These are phyloP conservation scores for Perdita meconis DNA, from an alignment of 2,888 invertebrate species.

Conservation along the genomic window DNA sequence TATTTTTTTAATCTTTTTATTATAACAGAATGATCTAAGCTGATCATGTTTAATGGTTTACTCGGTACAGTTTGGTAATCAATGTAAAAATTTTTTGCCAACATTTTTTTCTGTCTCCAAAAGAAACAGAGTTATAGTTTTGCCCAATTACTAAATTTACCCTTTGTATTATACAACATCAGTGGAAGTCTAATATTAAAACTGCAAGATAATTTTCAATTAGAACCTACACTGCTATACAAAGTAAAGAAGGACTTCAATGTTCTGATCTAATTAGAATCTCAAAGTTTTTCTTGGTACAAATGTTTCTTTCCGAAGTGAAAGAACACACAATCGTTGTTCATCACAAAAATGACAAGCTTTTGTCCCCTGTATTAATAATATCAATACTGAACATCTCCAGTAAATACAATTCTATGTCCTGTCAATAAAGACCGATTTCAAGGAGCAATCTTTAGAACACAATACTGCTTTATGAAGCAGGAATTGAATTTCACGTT, in stretches of 20 bases:
- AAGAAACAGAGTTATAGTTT: too few species aligned
- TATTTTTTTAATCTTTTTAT: too few species aligned
- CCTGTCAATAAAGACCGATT: background rate
- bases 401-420: background rate
- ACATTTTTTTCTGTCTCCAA: too few species aligned
- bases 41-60: too few species aligned
- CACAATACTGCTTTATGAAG: background rate
- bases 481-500: background rate
- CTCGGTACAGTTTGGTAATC: too few species aligned
- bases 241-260: background rate
- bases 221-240: slow-evolving; percentile 5
- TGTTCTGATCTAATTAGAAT: slow-evolving; percentile 18
- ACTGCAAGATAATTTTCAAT: background rate
- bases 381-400: background rate
- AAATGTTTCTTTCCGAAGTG: background rate
- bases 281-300: background rate
- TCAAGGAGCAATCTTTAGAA: background rate
- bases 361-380: background rate
- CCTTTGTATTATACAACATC: too few species aligned
- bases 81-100: too few species aligned
- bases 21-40: too few species aligned
- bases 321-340: background rate
- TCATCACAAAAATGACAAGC: background rate
- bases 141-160: too few species aligned
- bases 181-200: too few species aligned